Conservation (phyloP, 2,113 vertebrate genomes). For the Planiliza haematocheilus region DNA sequence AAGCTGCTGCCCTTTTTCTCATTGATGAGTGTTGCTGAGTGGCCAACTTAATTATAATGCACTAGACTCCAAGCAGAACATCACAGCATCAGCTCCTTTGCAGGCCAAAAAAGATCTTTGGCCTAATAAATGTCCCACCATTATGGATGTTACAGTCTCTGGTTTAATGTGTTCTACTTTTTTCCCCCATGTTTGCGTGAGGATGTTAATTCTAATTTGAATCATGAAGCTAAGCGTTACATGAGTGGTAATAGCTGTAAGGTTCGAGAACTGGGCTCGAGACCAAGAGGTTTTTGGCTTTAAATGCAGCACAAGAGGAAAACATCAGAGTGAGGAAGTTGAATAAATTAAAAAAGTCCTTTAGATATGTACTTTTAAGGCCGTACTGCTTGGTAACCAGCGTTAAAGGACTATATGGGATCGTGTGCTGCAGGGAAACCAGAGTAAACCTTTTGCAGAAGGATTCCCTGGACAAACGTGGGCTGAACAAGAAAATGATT, state of each 20-base stretch:
- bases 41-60: slow-evolving; percentile 66
- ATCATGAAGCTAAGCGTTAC: slow-evolving; percentile 16
- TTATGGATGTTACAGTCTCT: slow-evolving; percentile 23
- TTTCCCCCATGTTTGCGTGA: slow-evolving; percentile 13
- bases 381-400: slow-evolving; percentile 21
- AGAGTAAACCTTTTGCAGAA: neutral
- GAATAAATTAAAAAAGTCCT: slow-evolving; percentile 39
- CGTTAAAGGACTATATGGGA: neutral
- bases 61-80: slow-evolving; percentile 27
- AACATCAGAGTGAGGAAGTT: slow-evolving; percentile 1
- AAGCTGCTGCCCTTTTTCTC: slow-evolving; percentile 38
- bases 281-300: slow-evolving; percentile 36
- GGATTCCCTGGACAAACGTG: slow-evolving; percentile 7
- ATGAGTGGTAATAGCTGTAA: slow-evolving; percentile 11
- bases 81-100: slow-evolving; percentile 61
- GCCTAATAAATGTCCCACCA: slow-evolving; percentile 41
- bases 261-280: slow-evolving; percentile 29
- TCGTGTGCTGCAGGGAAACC: slow-evolving; percentile 1
- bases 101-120: slow-evolving; percentile 73
- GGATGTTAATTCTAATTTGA: slow-evolving; percentile 24
- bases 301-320: slow-evolving; percentile 25
- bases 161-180: neutral
- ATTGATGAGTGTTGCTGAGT: slow-evolving; percentile 52
- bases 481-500: slow-evolving; percentile 9
- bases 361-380: too few relatives aligned